Percentiles rank a stretch among this genome's conserved stretches.
phyloP scores from a whole-genome alignment of 1,140 invertebrate species.

The Antheraea pernyi region DNA sequence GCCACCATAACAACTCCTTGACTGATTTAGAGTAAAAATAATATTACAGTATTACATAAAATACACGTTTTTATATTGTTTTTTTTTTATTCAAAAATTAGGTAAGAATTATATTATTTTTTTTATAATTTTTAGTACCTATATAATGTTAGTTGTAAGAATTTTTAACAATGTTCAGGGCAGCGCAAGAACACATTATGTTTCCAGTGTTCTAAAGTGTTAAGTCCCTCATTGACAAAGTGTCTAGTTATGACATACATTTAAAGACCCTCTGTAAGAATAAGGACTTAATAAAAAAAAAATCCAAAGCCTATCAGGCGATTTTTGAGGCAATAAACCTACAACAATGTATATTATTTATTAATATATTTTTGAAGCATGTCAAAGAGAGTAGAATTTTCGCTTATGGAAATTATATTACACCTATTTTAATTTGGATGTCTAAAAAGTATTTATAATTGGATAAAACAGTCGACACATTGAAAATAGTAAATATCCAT shows the following conservation, averaged over 20 bases:
- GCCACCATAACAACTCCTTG: conserved; percentile 55
- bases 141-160: conserved; percentile 15
- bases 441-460: no score
- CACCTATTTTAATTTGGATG: no score
- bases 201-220: conserved; percentile 52
- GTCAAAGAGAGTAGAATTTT: no score
- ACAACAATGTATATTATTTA: no score
- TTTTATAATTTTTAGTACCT: conserved; percentile 64
- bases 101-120: conserved; percentile 63
- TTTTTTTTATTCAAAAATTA: conserved; percentile 63
- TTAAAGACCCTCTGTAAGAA: background rate
- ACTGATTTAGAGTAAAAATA: conserved; percentile 71
- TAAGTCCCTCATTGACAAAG: conserved; percentile 53
- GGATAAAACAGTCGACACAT: no score
- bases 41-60: conserved; percentile 74
- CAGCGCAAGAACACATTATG: conserved; percentile 47
- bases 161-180: conserved; percentile 43
- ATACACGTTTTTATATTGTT: conserved; percentile 42
- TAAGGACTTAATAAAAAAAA: background rate
- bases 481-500: no score
- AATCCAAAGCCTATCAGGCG: no score
- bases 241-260: conserved; percentile 1
- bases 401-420: no score
- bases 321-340: no score
- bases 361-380: no score